phyloP scores from a whole-genome alignment of 2,113 vertebrate genomes.

The Sinocyclocheilus rhinocerous region DNA sequence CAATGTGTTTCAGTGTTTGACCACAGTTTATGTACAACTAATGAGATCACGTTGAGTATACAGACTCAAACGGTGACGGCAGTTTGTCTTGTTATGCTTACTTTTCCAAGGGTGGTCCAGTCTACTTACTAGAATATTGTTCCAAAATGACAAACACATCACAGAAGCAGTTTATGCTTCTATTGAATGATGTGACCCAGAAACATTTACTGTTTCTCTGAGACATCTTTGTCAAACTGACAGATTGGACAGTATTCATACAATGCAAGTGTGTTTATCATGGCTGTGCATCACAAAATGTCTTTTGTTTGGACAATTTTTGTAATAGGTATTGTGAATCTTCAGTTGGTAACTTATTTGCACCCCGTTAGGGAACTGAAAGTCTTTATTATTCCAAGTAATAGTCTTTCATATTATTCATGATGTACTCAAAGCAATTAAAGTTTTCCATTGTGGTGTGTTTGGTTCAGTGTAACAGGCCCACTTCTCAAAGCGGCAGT shows the following conservation, averaged over 20 bases:
- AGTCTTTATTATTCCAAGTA: background rate
- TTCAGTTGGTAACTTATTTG: background rate
- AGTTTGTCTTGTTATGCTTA: background rate
- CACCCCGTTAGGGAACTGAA: background rate
- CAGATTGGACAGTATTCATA: background rate
- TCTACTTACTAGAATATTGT: background rate
- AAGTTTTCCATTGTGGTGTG: background rate
- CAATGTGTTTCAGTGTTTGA: background rate
- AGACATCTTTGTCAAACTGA: background rate
- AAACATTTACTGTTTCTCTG: background rate
- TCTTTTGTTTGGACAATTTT: background rate
- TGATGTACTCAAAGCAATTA: background rate
- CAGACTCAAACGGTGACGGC: background rate
- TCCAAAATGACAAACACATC: conserved; percentile 14
- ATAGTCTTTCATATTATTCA: background rate
- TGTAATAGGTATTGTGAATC: background rate
- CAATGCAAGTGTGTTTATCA: background rate
- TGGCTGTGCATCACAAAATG: background rate
- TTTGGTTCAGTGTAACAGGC: conserved; percentile 15
- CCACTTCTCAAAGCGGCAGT: background rate
- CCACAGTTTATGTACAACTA: background rate
- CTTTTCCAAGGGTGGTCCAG: background rate
- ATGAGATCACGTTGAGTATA: background rate
- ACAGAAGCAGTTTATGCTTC: background rate
- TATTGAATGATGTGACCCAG: background rate